Conservation (phyloP, 2,797 vertebrate genomes). For the Picus viridis region DNA sequence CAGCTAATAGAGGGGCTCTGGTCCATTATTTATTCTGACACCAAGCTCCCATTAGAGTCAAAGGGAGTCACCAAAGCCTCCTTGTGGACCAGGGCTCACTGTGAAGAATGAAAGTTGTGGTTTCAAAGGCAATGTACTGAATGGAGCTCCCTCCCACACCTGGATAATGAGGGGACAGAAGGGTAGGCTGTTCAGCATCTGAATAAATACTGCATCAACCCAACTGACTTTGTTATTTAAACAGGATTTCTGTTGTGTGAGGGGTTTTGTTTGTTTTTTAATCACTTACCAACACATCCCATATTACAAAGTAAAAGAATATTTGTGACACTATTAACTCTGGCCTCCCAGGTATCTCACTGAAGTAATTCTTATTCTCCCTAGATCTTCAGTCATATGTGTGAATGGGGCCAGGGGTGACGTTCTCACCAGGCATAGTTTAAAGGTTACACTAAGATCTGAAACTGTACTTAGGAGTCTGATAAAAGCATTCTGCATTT, state of each 20-base stretch:
- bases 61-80: background rate
- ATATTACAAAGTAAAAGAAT: background rate
- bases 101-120: background rate
- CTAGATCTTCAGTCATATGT: background rate
- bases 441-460: background rate
- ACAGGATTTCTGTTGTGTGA: background rate
- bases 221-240: constrained; percentile 19
- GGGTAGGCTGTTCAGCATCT: constrained; percentile 39
- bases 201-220: constrained; percentile 58
- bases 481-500: background rate
- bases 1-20: background rate
- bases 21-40: background rate
- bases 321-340: background rate
- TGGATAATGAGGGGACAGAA: background rate
- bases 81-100: background rate
- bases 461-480: background rate
- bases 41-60: background rate
- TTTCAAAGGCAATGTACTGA: constrained; percentile 26
- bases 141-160: background rate
- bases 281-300: background rate
- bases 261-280: background rate
- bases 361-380: background rate
- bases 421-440: background rate
- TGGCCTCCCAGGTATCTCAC: background rate
- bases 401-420: background rate